These are phyloP conservation scores for Galeopterus variegatus DNA, from an alignment of 2,113 vertebrate species.

Conservation along the genomic window DNA sequence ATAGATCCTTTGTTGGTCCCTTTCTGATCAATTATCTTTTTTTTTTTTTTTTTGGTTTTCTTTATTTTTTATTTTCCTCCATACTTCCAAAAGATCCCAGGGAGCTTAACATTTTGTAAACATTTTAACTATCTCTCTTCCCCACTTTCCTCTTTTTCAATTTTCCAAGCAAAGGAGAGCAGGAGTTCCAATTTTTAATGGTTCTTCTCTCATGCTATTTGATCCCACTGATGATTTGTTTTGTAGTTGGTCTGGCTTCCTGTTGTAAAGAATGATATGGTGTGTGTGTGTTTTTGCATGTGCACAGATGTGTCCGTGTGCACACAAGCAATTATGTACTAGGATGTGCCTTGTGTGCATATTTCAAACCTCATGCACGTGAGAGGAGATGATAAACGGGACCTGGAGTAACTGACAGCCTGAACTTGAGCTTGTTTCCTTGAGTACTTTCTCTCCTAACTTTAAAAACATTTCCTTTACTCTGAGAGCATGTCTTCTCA, in stretches of 20 bases:
- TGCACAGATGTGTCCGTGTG: background rate
- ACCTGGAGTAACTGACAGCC: background rate
- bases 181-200: slow-evolving; percentile 85
- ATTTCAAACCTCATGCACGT: background rate
- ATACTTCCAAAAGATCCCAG: slow-evolving; percentile 89
- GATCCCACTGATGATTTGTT: slow-evolving; percentile 82
- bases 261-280: background rate
- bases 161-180: slow-evolving; percentile 90
- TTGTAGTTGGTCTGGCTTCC: slow-evolving; percentile 16
- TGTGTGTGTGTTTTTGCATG: background rate
- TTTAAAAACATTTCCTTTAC: background rate
- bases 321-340: background rate
- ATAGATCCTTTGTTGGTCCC: background rate
- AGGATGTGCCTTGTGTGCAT: no score
- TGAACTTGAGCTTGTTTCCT: background rate
- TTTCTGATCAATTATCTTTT: slow-evolving; percentile 37
- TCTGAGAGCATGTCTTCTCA: background rate
- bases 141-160: slow-evolving; percentile 83
- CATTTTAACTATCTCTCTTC: slow-evolving; percentile 89
- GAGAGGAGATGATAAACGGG: background rate
- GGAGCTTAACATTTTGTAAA: slow-evolving; percentile 90
- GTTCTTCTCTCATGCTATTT: slow-evolving; percentile 87
- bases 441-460: background rate
- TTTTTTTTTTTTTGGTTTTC: slow-evolving; percentile 87
- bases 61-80: slow-evolving; percentile 83